Conservation (phyloP, 2,888 invertebrate species). For the Machimus atricapillus region DNA sequence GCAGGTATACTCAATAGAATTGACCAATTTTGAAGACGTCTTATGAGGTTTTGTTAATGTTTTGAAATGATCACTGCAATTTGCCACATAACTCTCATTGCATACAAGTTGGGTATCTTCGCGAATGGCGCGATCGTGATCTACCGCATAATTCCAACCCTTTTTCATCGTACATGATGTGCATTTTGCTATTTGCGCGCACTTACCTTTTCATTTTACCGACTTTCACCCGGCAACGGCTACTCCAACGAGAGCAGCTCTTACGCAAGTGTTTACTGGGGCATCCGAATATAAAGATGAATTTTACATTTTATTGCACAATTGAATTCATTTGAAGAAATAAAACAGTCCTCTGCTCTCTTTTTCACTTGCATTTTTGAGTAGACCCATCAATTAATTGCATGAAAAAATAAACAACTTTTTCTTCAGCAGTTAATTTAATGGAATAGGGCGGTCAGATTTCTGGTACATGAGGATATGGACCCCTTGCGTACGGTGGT, state of each 20-base stretch:
- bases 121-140: background rate
- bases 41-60: background rate
- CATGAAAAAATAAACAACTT: background rate
- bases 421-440: background rate
- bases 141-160: background rate
- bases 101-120: background rate
- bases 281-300: background rate
- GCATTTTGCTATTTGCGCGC: background rate
- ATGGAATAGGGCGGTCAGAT: background rate
- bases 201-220: background rate
- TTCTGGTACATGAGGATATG: background rate
- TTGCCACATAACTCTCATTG: background rate
- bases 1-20: background rate
- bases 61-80: background rate
- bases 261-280: background rate
- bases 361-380: background rate
- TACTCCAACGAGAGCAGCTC: background rate
- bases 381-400: background rate
- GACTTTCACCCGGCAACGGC: background rate
- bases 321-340: background rate
- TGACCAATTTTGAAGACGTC: background rate
- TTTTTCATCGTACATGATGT: background rate
- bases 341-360: background rate
- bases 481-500: slow-evolving; percentile 51
- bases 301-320: background rate